Evolutionary conservation across 2,113 vertebrate species (phyloP), one percentile per base, ranked within the genome.

Genomic region (Marcusenius ussheri): DNA sequence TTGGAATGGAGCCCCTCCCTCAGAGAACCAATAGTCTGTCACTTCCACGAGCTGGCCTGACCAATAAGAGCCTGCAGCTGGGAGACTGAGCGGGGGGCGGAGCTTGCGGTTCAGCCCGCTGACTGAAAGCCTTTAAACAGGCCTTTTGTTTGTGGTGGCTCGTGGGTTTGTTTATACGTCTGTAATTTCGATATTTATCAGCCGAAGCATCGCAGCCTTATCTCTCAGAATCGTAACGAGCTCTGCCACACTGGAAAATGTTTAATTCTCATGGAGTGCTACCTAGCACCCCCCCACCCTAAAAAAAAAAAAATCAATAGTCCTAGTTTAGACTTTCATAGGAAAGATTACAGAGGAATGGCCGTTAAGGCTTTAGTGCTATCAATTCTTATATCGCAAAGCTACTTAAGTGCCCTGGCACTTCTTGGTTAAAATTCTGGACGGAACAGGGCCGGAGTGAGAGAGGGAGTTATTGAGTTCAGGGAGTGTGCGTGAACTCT

Each of bases 281-380:
- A 94, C 95, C 93, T 15, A 84, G 31, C 39, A 89, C 91, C 89
- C 91, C 94, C 50, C 83, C 94, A 51, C 83, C 74, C 35, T 66
- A 89, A 93, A 93, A 94, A 51, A 50, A 46, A 47, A 96, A 96
- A 95, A 96, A 96, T 96, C 96, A 96, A 96, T 96, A 96, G 94
- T 89, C 93, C 94, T 95, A 96, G 94, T 96, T 96, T 96, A 96
- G 95, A 93, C 95, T 95, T 96, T 96, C 95, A 96, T 96, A 95
- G 95, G 95, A 96, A 96, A 96, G 96, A 96, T 96, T 96, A 96
- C 96, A 96, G 95, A 96, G 95, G 95, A 96, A 96, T 96, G 93
- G 95, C 95, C 96, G 96, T 96, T 96, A 96, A 95, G 94, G 95
- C 94, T 95, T 96, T 96, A 95, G 94, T 91, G 93, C 95, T 96